A percentile compares a stretch with the other conserved stretches of the same genome.
These are phyloP conservation scores for Lasioglossum leucozonium DNA, from an alignment of 2,888 invertebrate genomes.

Conservation along the genomic window DNA sequence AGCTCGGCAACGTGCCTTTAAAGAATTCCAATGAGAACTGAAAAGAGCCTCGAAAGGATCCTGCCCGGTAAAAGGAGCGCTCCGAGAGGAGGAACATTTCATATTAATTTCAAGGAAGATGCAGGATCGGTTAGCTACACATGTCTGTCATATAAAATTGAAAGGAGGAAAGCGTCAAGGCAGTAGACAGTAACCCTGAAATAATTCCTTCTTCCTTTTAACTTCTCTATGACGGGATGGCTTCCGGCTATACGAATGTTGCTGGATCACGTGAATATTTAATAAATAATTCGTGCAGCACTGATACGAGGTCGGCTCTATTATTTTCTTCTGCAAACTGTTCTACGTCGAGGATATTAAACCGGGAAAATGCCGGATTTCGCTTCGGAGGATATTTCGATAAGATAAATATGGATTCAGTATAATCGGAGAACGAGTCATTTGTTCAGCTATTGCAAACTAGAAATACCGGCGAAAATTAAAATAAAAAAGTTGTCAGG, in stretches of 20 bases:
- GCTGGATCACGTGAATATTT: neutral
- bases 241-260: neutral
- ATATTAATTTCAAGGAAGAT: conserved; percentile 5
- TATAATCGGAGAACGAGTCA: neutral
- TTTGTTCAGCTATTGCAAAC: no score
- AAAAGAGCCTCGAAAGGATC: neutral
- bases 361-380: neutral
- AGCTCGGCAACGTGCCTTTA: neutral
- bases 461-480: neutral
- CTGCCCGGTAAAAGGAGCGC: neutral
- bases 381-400: neutral
- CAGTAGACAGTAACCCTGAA: neutral
- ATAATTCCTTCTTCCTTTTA: neutral
- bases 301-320: neutral
- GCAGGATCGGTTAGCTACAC: neutral
- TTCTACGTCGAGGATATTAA: no score
- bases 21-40: neutral
- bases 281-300: neutral
- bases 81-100: neutral
- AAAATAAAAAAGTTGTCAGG: neutral
- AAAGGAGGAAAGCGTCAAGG: neutral
- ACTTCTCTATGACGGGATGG: neutral
- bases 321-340: no score
- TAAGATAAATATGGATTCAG: neutral
- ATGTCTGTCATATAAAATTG: conserved; percentile 5